Evolutionary conservation across 2,113 vertebrate genomes (phyloP).

Genomic region (Danionella cerebrum): DNA sequence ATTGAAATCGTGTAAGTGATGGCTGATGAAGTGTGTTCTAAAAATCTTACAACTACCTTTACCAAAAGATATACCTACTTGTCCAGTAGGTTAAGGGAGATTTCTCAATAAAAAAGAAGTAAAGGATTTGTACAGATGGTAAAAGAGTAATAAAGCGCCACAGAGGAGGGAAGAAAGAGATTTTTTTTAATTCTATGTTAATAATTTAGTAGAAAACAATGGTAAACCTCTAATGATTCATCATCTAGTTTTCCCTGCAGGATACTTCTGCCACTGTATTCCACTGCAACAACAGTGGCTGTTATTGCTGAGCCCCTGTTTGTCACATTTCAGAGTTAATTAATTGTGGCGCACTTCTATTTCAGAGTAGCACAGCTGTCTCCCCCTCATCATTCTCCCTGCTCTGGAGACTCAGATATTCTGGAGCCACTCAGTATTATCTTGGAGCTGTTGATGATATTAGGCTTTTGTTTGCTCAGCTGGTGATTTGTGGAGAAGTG

Average conservation of each 20-base stretch:
- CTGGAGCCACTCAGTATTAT: neutral
- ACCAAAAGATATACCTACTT: too few relatives aligned
- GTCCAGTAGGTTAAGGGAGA: too few relatives aligned
- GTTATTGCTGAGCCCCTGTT: conserved; percentile 13
- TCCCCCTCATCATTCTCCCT: neutral
- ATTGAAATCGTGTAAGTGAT: too few relatives aligned
- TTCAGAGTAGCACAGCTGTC: conserved; percentile 5
- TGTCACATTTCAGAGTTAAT: conserved; percentile 25
- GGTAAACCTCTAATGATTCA: neutral
- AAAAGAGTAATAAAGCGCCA: too few relatives aligned
- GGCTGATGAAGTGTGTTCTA: too few relatives aligned
- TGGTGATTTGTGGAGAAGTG: neutral
- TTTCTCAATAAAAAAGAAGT: too few relatives aligned
- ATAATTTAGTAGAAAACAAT: too few relatives aligned
- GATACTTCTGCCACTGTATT: conserved; percentile 2
- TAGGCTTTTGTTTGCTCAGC: neutral
- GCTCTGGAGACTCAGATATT: neutral
- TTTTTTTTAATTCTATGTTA: too few relatives aligned
- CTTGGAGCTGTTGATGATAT: neutral
- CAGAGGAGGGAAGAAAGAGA: too few relatives aligned
- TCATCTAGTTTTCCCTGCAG: neutral
- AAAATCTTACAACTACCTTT: too few relatives aligned
- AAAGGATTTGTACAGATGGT: too few relatives aligned
- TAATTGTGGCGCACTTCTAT: conserved; percentile 12
- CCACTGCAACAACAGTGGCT: neutral